These are phyloP conservation scores for Plectrocnemia conspersa DNA, from an alignment of 1,140 invertebrate species.

Conservation along the genomic window DNA sequence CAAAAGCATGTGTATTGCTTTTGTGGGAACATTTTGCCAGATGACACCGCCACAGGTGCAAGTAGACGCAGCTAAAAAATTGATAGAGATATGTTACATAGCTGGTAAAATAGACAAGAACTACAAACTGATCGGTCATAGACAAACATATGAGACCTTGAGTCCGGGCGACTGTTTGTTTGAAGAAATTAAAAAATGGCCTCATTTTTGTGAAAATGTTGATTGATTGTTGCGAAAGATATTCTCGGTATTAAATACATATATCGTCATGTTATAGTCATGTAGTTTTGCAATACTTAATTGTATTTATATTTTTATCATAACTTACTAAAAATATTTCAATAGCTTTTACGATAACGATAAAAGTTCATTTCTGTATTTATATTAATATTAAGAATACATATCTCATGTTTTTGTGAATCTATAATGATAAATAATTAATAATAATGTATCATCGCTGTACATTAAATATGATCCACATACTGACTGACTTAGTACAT, in stretches of 20 bases:
- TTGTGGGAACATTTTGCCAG: neutral
- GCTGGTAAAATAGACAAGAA: neutral
- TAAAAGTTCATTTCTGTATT: no score
- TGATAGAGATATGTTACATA: neutral
- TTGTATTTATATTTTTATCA: slow-evolving; percentile 8
- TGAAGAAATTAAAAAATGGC: neutral
- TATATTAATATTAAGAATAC: no score
- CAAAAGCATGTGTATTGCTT: slow-evolving; percentile 18
- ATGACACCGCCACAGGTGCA: neutral
- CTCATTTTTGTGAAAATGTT: neutral
- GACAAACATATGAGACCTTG: neutral
- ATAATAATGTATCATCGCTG: no score
- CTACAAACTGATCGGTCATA: neutral
- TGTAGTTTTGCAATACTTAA: slow-evolving; percentile 10
- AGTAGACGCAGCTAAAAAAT: neutral
- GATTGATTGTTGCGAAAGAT: no score
- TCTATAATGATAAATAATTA: no score
- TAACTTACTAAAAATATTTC: no score
- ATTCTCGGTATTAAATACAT: neutral
- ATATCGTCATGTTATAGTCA: slow-evolving; percentile 10
- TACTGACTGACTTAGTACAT: no score
- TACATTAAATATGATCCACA: no score
- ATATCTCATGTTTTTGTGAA: no score
- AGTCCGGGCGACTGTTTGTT: neutral
- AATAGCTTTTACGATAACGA: no score